Evolutionary conservation across 35 echinoderm and acorn worm species (phyloP).

Genomic region (Apostichopus californicus): DNA sequence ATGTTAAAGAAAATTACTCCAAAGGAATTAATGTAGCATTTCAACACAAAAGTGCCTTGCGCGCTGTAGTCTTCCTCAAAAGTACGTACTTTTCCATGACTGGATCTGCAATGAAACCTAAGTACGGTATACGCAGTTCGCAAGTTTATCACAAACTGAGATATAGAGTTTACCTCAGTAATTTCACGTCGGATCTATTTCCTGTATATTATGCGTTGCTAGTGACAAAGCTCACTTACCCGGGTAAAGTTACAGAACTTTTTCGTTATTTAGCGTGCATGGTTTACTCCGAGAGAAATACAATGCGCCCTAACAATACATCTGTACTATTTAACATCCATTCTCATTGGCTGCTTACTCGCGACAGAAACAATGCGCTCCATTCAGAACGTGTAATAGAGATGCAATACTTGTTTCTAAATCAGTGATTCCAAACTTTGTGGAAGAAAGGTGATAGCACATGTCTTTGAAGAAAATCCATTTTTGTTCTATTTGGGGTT

Average conservation of each 20-base stretch:
- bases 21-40: no score
- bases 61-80: no score
- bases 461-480: not conserved
- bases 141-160: not conserved
- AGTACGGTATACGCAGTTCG: not conserved
- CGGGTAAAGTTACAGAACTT: not conserved
- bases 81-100: not conserved
- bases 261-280: conserved; percentile 23
- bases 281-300: conserved; percentile 27
- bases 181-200: not conserved
- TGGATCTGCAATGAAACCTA: not conserved
- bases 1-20: no score
- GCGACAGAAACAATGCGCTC: not conserved
- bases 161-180: not conserved
- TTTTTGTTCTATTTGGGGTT: not conserved
- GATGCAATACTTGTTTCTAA: conserved; percentile 18
- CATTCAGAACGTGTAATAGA: conserved; percentile 39
- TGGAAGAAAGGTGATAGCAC: conserved; percentile 5
- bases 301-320: not conserved
- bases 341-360: conserved; percentile 20
- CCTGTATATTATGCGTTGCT: not conserved
- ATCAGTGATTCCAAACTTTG: conserved; percentile 35
- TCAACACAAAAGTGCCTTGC: no score
- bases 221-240: not conserved
- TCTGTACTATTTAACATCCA: conserved; percentile 11